Evolutionary conservation across 1,140 invertebrate species (phyloP), one percentile per base, ranked within the genome.

Genomic region (Bombus turneri): DNA sequence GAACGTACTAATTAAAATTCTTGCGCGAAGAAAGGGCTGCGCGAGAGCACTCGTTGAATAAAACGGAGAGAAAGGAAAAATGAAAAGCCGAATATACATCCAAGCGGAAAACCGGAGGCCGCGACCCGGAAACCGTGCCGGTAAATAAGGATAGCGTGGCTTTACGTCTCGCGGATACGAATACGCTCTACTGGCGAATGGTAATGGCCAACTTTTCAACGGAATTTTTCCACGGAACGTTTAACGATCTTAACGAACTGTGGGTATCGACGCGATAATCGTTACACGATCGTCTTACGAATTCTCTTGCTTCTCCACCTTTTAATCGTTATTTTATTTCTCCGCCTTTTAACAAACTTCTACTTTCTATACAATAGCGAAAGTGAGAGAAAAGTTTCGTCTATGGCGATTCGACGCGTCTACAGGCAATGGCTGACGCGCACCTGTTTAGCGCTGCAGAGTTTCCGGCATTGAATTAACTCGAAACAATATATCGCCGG

Each of bases 401-500:
- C 47, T 72, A 82, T 18, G 31, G 12, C 47, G 22, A 37, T 39
- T 83, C 74, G 82, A 71, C 5, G 9, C 64, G 13, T 43, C 13
- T 71, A 10, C 22, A 5, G 47, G 47, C 71, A n/a, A 76, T 39
- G 43, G 43, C 6, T 28, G 31, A 22, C 41, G 37, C 69, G 80
- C 81, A 85, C 88, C 74, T 87, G 88, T 76, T 83, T 53, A 53
- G 8, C 13, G n/a, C 59, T 64, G 15, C 47, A 0, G 73, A 85
- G 73, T 88, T 91, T 87, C 85, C 87, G 82, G 73, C 90, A 87
- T 88, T 91, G 90, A 91, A 91, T 91, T 91, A 91, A 91, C 90
- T 88, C 69, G 81, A 83, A 91, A 92, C 91, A 92, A 92, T 93
- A 92, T 93, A 91, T 91, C 86, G 91, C 86, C 79, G 82, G 79